Percentiles rank a stretch among this genome's conserved stretches.
Evolutionary conservation across 2,888 invertebrate species (phyloP).

Genomic region (Steinernema carpocapsae): DNA sequence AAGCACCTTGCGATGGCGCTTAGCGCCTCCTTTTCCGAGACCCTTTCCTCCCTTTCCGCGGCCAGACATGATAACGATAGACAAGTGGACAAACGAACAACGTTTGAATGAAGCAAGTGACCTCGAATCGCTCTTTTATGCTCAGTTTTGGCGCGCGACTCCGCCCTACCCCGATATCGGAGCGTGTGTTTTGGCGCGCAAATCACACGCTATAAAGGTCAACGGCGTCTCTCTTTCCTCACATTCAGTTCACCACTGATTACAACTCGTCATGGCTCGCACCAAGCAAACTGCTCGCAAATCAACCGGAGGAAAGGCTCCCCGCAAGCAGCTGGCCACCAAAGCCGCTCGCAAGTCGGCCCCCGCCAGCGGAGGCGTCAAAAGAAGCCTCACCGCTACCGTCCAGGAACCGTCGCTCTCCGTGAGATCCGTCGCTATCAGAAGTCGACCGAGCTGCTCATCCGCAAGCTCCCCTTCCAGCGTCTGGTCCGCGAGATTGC

Average conservation of each 20-base stretch:
- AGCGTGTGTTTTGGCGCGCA: neutral
- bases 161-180: too few relatives aligned
- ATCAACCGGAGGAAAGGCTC: constrained; percentile 64
- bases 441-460: constrained; percentile 81
- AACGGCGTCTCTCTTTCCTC: neutral
- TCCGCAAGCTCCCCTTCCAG: too few relatives aligned
- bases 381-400: constrained; percentile 27
- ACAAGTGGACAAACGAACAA: too few relatives aligned
- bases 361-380: constrained; percentile 83
- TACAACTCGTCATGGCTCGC: constrained; percentile 52
- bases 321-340: constrained; percentile 65
- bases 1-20: too few relatives aligned
- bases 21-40: too few relatives aligned
- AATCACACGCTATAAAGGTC: neutral
- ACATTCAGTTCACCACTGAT: neutral
- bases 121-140: neutral
- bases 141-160: too few relatives aligned
- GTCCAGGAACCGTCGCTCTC: constrained; percentile 25
- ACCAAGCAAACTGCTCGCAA: constrained; percentile 65
- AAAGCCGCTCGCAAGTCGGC: constrained; percentile 88
- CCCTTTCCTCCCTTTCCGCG: too few relatives aligned
- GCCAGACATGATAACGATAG: too few relatives aligned
- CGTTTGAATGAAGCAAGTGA: too few relatives aligned
- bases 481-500: constrained; percentile 60
- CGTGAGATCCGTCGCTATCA: constrained; percentile 86